phyloP scores from a whole-genome alignment of 1,140 invertebrate genomes.

The Rhyacophila brunnea region DNA sequence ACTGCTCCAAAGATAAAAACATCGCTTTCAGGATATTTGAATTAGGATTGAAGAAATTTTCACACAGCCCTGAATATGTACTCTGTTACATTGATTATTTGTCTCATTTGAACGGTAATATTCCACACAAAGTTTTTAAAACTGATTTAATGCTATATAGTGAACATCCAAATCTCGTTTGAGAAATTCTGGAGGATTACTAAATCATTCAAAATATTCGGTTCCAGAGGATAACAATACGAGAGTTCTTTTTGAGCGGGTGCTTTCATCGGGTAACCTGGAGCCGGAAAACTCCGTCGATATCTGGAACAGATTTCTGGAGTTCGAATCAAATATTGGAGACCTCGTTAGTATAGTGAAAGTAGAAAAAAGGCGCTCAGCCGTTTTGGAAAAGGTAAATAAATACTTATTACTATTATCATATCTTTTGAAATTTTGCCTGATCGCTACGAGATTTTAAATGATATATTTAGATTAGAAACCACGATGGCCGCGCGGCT shows the following conservation, averaged over 20 bases:
- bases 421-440: no score
- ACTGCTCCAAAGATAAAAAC: conserved; percentile 98
- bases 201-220: conserved; percentile 10
- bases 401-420: no score
- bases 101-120: conserved; percentile 91
- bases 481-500: no score
- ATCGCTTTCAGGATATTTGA: conserved; percentile 98
- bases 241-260: conserved; percentile 93
- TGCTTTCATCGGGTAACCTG: conserved; percentile 90
- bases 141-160: not conserved
- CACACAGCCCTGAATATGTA: conserved; percentile 91
- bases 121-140: not conserved
- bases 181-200: not conserved
- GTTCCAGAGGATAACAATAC: conserved; percentile 97
- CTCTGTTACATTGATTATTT: conserved; percentile 96
- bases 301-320: conserved; percentile 97
- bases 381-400: conserved; percentile 89
- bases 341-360: conserved; percentile 97
- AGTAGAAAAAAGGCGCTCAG: conserved; percentile 90
- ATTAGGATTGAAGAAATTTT: conserved; percentile 95
- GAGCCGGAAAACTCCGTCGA: conserved; percentile 93
- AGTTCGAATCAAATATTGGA: conserved; percentile 98
- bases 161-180: not conserved
- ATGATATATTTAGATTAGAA: no score
- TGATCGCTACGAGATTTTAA: no score